Percentiles rank a stretch among this genome's conserved stretches.
Evolutionary conservation across 2,113 vertebrate species (phyloP).

Genomic region (Myodes glareolus): DNA sequence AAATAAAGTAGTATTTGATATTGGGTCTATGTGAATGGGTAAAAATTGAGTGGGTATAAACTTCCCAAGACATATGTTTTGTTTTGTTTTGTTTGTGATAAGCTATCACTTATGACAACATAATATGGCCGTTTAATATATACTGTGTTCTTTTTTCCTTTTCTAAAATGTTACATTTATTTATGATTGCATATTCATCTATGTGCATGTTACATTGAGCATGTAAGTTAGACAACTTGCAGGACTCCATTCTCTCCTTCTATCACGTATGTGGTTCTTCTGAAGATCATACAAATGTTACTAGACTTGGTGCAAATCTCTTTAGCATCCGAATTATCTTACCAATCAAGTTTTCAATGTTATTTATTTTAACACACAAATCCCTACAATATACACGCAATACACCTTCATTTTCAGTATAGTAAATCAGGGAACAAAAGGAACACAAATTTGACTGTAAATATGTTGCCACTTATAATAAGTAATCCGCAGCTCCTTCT

Average conservation of each 20-base stretch:
- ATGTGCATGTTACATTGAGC: not conserved
- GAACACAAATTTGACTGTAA: not conserved
- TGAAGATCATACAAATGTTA: not conserved
- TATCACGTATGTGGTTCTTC: not conserved
- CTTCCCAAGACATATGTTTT: not conserved
- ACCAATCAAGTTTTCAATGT: not conserved
- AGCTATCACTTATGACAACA: not conserved
- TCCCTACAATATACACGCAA: not conserved
- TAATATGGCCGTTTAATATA: not conserved
- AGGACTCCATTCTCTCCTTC: not conserved
- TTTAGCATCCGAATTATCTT: not conserved
- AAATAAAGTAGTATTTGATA: not conserved
- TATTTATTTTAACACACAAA: slow-evolving; percentile 19
- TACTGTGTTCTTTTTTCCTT: not conserved
- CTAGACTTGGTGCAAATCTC: not conserved
- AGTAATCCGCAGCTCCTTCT: not conserved
- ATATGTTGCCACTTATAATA: not conserved
- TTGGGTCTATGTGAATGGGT: not conserved
- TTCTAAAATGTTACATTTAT: not conserved
- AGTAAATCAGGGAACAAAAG: not conserved
- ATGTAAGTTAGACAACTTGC: no score
- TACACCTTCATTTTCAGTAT: not conserved
- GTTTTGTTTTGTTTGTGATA: not conserved
- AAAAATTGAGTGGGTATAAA: not conserved
- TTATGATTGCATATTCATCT: not conserved